Evolutionary conservation across 2,888 invertebrate species (phyloP).

Genomic region (Therioaphis trifolii): DNA sequence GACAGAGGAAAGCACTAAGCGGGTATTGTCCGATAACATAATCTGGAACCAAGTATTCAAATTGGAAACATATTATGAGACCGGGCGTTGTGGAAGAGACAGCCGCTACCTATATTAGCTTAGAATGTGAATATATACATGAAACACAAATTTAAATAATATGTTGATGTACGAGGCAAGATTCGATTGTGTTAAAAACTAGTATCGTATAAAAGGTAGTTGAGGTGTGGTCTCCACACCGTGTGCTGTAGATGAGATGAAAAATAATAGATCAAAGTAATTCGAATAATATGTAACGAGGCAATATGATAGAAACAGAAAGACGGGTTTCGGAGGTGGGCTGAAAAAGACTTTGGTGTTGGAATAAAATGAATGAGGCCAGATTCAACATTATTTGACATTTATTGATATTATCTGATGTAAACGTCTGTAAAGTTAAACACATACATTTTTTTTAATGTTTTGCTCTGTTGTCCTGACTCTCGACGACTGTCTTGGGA

Average conservation of each 20-base stretch:
- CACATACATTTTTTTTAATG: too few species aligned
- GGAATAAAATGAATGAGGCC: too few species aligned
- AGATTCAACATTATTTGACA: too few species aligned
- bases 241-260: background rate
- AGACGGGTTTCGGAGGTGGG: background rate
- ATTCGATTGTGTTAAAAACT: background rate
- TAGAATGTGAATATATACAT: background rate
- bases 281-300: background rate
- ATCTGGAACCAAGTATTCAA: slow-evolving; percentile 12
- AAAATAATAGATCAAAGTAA: background rate
- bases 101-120: background rate
- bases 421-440: too few species aligned
- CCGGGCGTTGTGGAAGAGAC: background rate
- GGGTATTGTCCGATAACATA: background rate
- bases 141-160: background rate
- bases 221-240: background rate
- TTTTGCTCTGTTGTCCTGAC: too few species aligned
- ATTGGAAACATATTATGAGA: background rate
- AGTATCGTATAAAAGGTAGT: background rate
- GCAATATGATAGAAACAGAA: background rate
- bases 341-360: background rate
- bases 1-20: background rate
- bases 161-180: background rate
- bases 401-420: too few species aligned
- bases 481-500: too few species aligned